Percentiles rank a stretch among this genome's conserved stretches.
Conservation (phyloP, 2,888 invertebrate species). For the Selenia dentaria region DNA sequence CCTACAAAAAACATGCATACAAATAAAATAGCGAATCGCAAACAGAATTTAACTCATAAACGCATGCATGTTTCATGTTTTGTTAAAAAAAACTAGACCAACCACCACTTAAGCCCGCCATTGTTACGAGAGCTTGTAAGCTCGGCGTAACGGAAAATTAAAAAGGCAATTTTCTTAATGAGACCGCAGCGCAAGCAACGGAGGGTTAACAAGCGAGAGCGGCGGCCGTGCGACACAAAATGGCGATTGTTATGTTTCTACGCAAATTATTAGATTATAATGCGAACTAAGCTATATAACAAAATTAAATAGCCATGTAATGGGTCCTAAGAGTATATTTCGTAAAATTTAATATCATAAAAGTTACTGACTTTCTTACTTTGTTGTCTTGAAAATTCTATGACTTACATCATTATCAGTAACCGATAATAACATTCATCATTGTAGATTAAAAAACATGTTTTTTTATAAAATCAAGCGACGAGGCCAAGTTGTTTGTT, state of each 20-base stretch:
- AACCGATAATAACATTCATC: too few relatives aligned
- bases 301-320: too few relatives aligned
- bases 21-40: slow-evolving; percentile 7
- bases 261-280: not conserved
- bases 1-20: not conserved
- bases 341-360: too few relatives aligned
- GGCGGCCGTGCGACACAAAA: slow-evolving; percentile 21
- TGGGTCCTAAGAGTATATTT: too few relatives aligned
- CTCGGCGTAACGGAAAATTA: slow-evolving; percentile 70
- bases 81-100: slow-evolving; percentile 34
- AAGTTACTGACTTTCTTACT: too few relatives aligned
- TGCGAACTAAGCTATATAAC: too few relatives aligned
- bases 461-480: too few relatives aligned
- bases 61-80: slow-evolving; percentile 24
- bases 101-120: slow-evolving; percentile 41
- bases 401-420: too few relatives aligned
- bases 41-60: slow-evolving; percentile 25
- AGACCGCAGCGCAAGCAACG: slow-evolving; percentile 52
- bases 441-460: too few relatives aligned
- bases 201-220: slow-evolving; percentile 48
- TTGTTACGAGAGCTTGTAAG: slow-evolving; percentile 42
- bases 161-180: slow-evolving; percentile 76
- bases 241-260: slow-evolving; percentile 2
- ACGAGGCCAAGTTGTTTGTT: too few relatives aligned
- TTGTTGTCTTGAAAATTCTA: too few relatives aligned